Percentiles rank a stretch among this genome's conserved stretches.
These are phyloP conservation scores for Halictus rubicundus DNA, from an alignment of 1,140 invertebrate species.

Conservation along the genomic window DNA sequence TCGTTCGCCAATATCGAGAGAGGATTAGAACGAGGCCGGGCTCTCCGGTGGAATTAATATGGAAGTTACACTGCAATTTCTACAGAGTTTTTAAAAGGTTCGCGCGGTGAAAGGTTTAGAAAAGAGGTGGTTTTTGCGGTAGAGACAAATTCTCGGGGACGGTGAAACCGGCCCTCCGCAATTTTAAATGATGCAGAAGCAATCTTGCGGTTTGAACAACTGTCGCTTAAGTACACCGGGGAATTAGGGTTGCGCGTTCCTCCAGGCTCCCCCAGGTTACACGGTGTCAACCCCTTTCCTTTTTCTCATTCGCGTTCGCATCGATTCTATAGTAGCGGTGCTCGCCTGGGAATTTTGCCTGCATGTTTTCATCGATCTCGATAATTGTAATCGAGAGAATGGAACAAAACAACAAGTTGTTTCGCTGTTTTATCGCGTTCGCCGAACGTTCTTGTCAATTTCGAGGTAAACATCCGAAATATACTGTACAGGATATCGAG, in stretches of 20 bases:
- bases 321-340: no score
- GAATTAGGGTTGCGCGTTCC: slow-evolving; percentile 50
- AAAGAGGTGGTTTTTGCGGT: background rate
- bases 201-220: slow-evolving; percentile 62
- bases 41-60: background rate
- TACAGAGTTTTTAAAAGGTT: background rate
- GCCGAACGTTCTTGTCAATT: no score
- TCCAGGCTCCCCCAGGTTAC: background rate
- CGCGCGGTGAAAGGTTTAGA: slow-evolving; percentile 1
- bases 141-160: slow-evolving; percentile 1
- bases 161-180: slow-evolving; percentile 25
- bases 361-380: background rate
- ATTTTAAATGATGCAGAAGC: slow-evolving; percentile 69
- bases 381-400: no score
- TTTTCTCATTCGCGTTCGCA: slow-evolving; percentile 1
- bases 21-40: background rate
- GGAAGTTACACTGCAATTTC: background rate
- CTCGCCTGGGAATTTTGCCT: no score
- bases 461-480: no score
- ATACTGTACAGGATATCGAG: no score
- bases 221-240: slow-evolving; percentile 46
- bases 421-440: no score
- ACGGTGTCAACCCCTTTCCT: background rate
- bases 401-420: no score
- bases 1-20: no score